A percentile compares a stretch with the other conserved stretches of the same genome.
Evolutionary conservation across 1,140 invertebrate genomes (phyloP).

Genomic region (Drosophila equinoxialis): DNA sequence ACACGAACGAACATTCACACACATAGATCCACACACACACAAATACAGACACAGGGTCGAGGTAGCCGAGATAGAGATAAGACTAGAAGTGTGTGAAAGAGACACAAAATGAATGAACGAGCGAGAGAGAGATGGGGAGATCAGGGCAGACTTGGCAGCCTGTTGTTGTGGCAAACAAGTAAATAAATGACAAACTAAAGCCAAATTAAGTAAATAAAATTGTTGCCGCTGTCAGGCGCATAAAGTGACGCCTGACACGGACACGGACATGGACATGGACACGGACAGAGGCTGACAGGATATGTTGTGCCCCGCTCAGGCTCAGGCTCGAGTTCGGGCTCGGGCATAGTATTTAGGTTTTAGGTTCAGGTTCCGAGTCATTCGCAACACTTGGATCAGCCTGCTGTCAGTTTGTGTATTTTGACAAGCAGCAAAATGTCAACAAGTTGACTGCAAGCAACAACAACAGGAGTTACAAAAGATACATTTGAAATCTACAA

Average conservation of each 20-base stretch:
- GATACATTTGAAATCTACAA: constrained; percentile 2
- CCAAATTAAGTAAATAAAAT: constrained; percentile 82
- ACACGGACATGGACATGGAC: constrained; percentile 46
- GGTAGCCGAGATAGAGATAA: constrained; percentile 27
- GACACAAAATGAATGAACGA: constrained; percentile 16
- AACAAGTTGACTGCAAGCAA: constrained; percentile 47
- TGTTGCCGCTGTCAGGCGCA: constrained; percentile 75
- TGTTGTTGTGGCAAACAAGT: constrained; percentile 73
- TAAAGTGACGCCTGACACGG: constrained; percentile 74
- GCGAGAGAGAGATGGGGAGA: constrained; percentile 4
- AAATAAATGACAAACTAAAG: constrained; percentile 82
- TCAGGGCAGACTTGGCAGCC: constrained; percentile 25
- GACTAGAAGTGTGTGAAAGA: constrained; percentile 14
- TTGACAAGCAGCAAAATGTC: constrained; percentile 61
- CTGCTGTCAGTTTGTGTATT: constrained; percentile 16
- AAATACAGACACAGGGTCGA: neutral
- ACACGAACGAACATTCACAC: constrained; percentile 35
- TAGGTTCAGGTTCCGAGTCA: constrained; percentile 20
- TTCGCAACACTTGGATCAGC: constrained; percentile 17
- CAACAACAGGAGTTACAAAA: constrained; percentile 10
- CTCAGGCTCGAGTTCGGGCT: constrained; percentile 33
- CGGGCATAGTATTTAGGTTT: constrained; percentile 27
- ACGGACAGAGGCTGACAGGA: constrained; percentile 40
- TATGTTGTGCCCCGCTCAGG: constrained; percentile 29
- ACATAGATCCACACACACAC: constrained; percentile 27